These are phyloP conservation scores for Sminthopsis crassicaudata DNA, from an alignment of 2,113 vertebrate species.

Conservation along the genomic window DNA sequence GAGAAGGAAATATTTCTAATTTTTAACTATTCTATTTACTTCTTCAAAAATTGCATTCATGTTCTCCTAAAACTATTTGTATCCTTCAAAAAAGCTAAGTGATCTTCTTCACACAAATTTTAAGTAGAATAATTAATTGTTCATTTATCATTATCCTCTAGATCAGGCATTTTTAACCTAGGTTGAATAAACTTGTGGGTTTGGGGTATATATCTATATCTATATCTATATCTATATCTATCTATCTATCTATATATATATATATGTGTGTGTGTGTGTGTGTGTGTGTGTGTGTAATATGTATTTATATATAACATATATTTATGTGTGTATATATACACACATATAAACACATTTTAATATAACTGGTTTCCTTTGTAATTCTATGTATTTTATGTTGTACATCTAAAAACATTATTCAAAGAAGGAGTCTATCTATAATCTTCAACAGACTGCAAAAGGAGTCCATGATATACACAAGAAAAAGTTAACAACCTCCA, in stretches of 20 bases:
- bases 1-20: not conserved
- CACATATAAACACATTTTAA: not conserved
- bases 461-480: not conserved
- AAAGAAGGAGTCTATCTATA: not conserved
- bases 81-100: not conserved
- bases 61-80: not conserved
- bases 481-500: not conserved
- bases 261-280: no score
- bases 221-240: no score
- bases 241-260: no score
- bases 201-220: not conserved
- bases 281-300: no score
- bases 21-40: not conserved
- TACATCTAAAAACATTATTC: no score
- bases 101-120: not conserved
- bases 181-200: not conserved
- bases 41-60: constrained; percentile 26
- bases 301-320: no score
- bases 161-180: not conserved
- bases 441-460: not conserved
- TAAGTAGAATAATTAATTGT: not conserved
- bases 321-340: no score
- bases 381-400: not conserved
- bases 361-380: not conserved
- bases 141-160: not conserved